Conservation (phyloP, 92 coral and sea anemone genomes). For the Palythoa grandis region DNA sequence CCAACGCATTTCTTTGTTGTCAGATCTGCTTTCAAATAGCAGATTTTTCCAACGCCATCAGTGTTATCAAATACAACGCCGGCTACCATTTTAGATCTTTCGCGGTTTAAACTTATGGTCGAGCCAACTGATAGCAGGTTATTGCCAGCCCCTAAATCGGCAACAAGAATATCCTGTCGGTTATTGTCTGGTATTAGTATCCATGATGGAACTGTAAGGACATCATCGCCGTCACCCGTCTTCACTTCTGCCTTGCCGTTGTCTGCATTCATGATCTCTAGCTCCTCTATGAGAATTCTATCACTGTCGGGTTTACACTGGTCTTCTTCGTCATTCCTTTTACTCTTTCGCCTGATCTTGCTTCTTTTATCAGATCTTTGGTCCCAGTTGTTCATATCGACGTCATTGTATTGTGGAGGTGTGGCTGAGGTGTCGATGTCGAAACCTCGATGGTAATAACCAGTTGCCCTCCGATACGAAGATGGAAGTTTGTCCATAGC, state of each 20-base stretch:
- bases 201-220: constrained; percentile 54
- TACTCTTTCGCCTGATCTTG: constrained; percentile 11
- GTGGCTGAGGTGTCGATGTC: constrained; percentile 53
- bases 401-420: constrained; percentile 57
- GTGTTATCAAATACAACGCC: constrained; percentile 63
- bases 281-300: constrained; percentile 56
- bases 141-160: constrained; percentile 60
- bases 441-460: constrained; percentile 51
- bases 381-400: constrained; percentile 39
- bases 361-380: constrained; percentile 11
- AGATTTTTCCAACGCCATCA: constrained; percentile 45
- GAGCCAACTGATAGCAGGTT: constrained; percentile 60
- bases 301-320: constrained; percentile 58
- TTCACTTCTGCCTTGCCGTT: constrained; percentile 45
- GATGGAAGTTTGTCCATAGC: constrained; percentile 46
- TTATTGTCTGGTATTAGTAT: constrained; percentile 31
- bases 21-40: constrained; percentile 48
- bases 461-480: constrained; percentile 26
- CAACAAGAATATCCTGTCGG: constrained; percentile 45
- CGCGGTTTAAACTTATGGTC: constrained; percentile 42
- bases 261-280: constrained; percentile 32
- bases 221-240: constrained; percentile 62
- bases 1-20: constrained; percentile 48
- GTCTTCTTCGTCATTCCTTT: constrained; percentile 13
- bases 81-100: constrained; percentile 39